These are phyloP conservation scores for Leucoraja ocellata DNA, from an alignment of 2,797 vertebrate genomes.

Conservation along the genomic window DNA sequence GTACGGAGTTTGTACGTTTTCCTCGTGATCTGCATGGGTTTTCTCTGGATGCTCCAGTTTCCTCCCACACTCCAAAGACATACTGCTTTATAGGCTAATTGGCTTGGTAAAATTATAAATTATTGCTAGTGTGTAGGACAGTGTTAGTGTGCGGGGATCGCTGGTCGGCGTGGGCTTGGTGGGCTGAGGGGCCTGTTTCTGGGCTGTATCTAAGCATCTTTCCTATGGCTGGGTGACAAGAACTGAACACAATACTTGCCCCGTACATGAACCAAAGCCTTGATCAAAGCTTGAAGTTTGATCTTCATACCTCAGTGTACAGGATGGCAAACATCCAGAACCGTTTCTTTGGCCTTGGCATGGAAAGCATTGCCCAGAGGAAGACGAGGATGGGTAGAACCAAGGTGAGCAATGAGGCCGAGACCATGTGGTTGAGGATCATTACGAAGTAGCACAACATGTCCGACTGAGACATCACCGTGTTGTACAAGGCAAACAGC, in stretches of 20 bases:
- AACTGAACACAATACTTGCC: not conserved
- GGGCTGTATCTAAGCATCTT: too few species aligned
- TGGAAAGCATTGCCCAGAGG: constrained; percentile 64
- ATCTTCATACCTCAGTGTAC: constrained; percentile 63
- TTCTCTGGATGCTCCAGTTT: too few species aligned
- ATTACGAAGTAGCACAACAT: constrained; percentile 64
- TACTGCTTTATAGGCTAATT: too few species aligned
- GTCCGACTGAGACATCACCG: constrained; percentile 60
- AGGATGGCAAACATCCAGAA: constrained; percentile 69
- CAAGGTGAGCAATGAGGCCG: constrained; percentile 57
- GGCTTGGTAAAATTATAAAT: too few species aligned
- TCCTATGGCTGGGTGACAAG: too few species aligned
- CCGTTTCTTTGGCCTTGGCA: constrained; percentile 63
- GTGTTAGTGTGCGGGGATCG: too few species aligned
- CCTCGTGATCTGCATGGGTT: too few species aligned
- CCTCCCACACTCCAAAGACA: too few species aligned
- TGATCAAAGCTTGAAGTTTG: not conserved
- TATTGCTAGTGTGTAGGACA: too few species aligned
- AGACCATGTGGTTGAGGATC: constrained; percentile 64
- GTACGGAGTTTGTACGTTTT: too few species aligned
- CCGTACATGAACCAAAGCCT: not conserved
- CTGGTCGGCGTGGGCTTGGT: too few species aligned
- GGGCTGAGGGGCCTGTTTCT: too few species aligned
- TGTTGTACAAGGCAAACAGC: constrained; percentile 58
- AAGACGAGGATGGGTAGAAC: constrained; percentile 65